Evolutionary conservation across 2,888 invertebrate species (phyloP), one percentile per base, ranked within the genome.

Genomic region (Mylabris sibirica): DNA sequence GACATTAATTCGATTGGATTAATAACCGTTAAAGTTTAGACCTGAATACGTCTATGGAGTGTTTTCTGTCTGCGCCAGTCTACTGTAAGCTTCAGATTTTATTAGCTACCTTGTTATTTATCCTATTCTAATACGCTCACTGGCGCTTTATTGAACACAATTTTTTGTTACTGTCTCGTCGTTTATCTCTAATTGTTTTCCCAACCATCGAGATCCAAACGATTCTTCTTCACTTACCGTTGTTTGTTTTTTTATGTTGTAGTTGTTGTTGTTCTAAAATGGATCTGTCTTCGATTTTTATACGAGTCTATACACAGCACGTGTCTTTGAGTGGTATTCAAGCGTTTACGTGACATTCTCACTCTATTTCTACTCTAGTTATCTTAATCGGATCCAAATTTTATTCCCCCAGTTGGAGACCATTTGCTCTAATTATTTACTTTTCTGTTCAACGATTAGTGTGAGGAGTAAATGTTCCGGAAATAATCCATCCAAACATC

Each of bases 71-170:
- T 72, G 68, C 72, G 61, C 60, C 74, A 72, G 74, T 78, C 79
- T 78, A 79, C 73, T 74, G 78, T 77, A 79, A 79, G 78, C 77
- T 75, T 53, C 72, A 74, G 79, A 80, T 80, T 80, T 78, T 78
- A 78, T 78, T 77, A 76, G 76, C 74, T 73, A 69, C 68, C 66
- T 67, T 59, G 59, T 60, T 63, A 72, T 75, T 73, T 74, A 73
- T 71, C 72, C 67, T 64, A 68, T 60, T 71, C 69, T 75, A 75
- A 74, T 76, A 71, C 70, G 63, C 59, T 67, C 72, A 72, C 72
- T 75, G 70, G 73, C 73, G 70, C 72, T 74, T 72, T 69, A 72
- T 70, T 62, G 70, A 4, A 9, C 17, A 6, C 64, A 34, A 14
- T 14, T 22, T 20, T 12, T 9, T 41, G 3, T 8, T 26, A 26